Evolutionary conservation across 1,140 invertebrate genomes (phyloP), one percentile per base, ranked within the genome.

Genomic region (Micrasema longulum): DNA sequence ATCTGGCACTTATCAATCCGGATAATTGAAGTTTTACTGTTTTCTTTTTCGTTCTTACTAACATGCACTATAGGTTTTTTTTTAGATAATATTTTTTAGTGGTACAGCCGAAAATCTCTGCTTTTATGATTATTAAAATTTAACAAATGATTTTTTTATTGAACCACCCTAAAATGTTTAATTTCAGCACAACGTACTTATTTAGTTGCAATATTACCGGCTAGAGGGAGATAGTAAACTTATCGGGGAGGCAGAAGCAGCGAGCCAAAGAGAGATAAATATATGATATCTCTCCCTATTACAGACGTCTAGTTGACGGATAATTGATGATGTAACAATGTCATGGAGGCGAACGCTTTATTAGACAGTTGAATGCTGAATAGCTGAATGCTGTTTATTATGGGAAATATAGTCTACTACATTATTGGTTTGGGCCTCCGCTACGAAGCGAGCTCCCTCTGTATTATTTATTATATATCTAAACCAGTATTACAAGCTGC

Each of bases 311-410:
- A 48, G 68, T 63, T 70, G 47, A 36, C 60, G 72, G 72, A 57
- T 73, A 73, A 73, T 73, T 73, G 72, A 73, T 73, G 72, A 73
- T 73, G 60, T 69, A 73, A 55, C 72, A 57, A 73, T 73, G 71
- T 69, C 64, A 63, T 69, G 67, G 63, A 41, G 41, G 41, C 52
- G 26, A 72, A 55, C 71, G 45, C 43, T 67, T 72, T 69, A 55
- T 69, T 70, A 63, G 67, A 73, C 72, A 69, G 72, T 69, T 69
- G 72, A 69, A 73, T 73, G 55, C 72, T 47, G 71, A n/a, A n/a
- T 73, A n/a, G n/a, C n/a, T n/a, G 72, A 69, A 73, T 73, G 55
- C 72, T 47, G 72, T 73, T 73, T 73, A 73, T 73, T 73, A 63
- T 52, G 45, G 68, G 22, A 63, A 70, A 62, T 70, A 63, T 36